phyloP scores from a whole-genome alignment of 2,888 invertebrate species.

The Tenthredo livida region DNA sequence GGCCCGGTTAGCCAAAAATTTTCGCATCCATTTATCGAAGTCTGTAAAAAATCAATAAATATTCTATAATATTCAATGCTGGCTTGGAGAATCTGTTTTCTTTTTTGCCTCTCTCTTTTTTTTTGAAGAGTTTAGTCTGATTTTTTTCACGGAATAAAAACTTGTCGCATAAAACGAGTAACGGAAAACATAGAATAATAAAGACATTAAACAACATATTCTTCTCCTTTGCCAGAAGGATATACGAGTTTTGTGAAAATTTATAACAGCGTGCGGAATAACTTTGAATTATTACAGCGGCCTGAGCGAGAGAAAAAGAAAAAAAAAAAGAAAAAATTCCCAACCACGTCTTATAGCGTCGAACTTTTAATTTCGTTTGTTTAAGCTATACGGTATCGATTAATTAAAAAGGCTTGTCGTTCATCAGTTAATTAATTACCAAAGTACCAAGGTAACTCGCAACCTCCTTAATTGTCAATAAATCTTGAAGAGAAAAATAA shows the following conservation, averaged over 20 bases:
- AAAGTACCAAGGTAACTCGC: not conserved
- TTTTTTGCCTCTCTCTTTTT: too few species aligned
- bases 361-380: constrained; percentile 7
- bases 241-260: not conserved
- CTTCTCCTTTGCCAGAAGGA: not conserved
- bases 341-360: not conserved
- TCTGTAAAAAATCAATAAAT: not conserved
- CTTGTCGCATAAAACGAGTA: too few species aligned
- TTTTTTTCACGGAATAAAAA: too few species aligned
- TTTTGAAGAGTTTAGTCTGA: not conserved
- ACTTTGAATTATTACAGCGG: not conserved
- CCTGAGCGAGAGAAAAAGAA: not conserved
- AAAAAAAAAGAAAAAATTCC: not conserved
- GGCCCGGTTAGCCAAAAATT: not conserved
- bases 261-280: not conserved
- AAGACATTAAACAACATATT: not conserved
- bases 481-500: not conserved
- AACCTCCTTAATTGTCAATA: not conserved
- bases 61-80: not conserved
- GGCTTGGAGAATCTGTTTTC: not conserved
- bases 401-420: constrained; percentile 29
- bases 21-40: not conserved
- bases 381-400: not conserved
- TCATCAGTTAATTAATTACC: constrained; percentile 26
- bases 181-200: too few species aligned